A percentile compares a stretch with the other conserved stretches of the same genome.
Conservation (phyloP, 2,113 vertebrate species). For the Silurus glanis region DNA sequence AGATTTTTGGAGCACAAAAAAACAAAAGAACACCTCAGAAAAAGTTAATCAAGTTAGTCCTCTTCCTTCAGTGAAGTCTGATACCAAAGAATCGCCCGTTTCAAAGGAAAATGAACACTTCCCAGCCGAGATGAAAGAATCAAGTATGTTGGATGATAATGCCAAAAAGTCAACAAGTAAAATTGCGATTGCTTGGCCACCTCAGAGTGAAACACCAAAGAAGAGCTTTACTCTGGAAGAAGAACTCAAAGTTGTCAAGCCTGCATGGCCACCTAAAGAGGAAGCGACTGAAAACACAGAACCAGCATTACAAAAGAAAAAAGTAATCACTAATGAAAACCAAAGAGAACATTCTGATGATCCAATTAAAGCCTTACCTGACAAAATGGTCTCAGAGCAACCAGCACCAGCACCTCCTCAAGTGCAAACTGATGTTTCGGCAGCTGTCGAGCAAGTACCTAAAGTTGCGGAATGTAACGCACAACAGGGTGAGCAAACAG, state of each 20-base stretch:
- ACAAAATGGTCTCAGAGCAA: slow-evolving; percentile 13
- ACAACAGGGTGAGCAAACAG: slow-evolving; percentile 46
- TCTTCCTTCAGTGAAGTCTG: slow-evolving; percentile 56
- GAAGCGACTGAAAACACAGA: slow-evolving; percentile 52
- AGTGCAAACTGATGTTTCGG: slow-evolving; percentile 8
- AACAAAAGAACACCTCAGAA: slow-evolving; percentile 61
- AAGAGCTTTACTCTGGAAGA: slow-evolving; percentile 78
- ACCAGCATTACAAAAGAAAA: slow-evolving; percentile 32
- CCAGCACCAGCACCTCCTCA: background rate
- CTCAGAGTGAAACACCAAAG: slow-evolving; percentile 75
- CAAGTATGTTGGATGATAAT: slow-evolving; percentile 61
- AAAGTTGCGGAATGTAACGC: slow-evolving; percentile 40
- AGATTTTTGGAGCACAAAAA: slow-evolving; percentile 84
- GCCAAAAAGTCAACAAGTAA: slow-evolving; percentile 78
- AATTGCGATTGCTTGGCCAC: slow-evolving; percentile 90
- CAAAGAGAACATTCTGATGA: slow-evolving; percentile 55
- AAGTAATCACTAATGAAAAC: slow-evolving; percentile 51
- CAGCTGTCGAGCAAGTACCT: slow-evolving; percentile 35
- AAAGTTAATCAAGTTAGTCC: slow-evolving; percentile 55
- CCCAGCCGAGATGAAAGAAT: slow-evolving; percentile 39
- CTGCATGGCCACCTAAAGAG: slow-evolving; percentile 84
- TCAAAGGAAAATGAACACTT: slow-evolving; percentile 41
- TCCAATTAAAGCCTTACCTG: slow-evolving; percentile 18
- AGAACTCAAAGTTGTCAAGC: slow-evolving; percentile 80
- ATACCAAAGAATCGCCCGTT: slow-evolving; percentile 37